Evolutionary conservation across 2,113 vertebrate genomes (phyloP), one percentile per base, ranked within the genome.

Genomic region (Plectropomus leopardus): DNA sequence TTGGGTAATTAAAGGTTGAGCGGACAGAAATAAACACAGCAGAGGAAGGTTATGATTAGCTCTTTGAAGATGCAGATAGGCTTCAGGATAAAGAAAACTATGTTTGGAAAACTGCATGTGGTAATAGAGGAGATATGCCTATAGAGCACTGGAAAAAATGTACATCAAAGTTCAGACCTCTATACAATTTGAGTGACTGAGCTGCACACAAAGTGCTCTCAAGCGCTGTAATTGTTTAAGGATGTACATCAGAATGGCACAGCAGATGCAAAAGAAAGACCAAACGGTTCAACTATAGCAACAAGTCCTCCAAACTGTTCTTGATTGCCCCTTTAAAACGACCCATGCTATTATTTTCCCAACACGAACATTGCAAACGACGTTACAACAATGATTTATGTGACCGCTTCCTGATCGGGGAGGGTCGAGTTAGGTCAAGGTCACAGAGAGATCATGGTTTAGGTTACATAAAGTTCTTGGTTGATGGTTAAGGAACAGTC

Each of bases 1-100:
- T 81, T 85, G 30, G 74, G 57, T 92, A 93, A 95, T 94, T 92
- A 94, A 91, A 94, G 92, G 89, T 92, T 91, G 24, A 76, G 72
- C 23, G 28, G 80, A 88, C 85, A 65, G 80, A 93, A 94, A 93
- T 94, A 93, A 86, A 88, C 84, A 54, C 59, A 73, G 88, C 54
- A 34, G 47, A 64, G 77, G 73, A 86, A 92, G 92, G 81, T 90
- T 91, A 86, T 93, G 90, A 93, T 94, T 92, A 94, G 85, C 67
- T 81, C 69, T 90, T 90, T 93, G 88, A 91, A 91, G 85, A 86
- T 47, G 80, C 78, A 80, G 72, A 93, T 87, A 83, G 78, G 4
- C 68, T 86, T 76, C 54, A 89, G 71, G 30, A 83, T 69, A 51
- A 66, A 67, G 72, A 64, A 15, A 65, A 80, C 2, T 89, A 87